Evolutionary conservation across 2,888 invertebrate species (phyloP), one percentile per base, ranked within the genome.

Genomic region (Koerneria pararmatus): DNA sequence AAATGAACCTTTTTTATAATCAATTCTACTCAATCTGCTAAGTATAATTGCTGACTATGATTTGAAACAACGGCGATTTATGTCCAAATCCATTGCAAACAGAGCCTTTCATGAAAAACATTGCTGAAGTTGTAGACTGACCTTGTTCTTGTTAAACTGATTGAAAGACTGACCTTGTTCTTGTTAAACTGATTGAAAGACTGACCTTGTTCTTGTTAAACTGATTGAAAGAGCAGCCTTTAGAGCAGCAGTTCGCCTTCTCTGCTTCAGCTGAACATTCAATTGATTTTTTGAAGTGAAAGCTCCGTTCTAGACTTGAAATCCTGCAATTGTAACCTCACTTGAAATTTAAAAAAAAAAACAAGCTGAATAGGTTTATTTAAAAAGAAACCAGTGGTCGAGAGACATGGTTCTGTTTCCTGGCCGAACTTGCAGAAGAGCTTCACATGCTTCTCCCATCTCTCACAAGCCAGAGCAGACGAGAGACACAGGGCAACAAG

Each of bases 361-460:
- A 22, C 4, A n/a, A 15, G n/a, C 19, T 5, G 27, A 49, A n/a
- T n/a, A n/a, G n/a, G n/a, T n/a, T n/a, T n/a, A n/a, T n/a, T n/a
- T n/a, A n/a, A n/a, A 22, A 27, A 22, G 64, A 27, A 29, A 69
- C 71, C 69, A 32, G 62, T 54, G 11, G 60, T 53, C 24, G 68
- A 49, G 29, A 71, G 69, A 57, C 76, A 76, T 6, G 74, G 71
- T 35, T 61, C 48, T 0, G 32, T 46, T 66, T 76, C 74, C 3
- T 57, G 29, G 19, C 70, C 74, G 46, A 74, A 75, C n/a, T 67
- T 71, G 59, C 76, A 76, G 69, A 71, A 74, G 49, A 73, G 53
- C 22, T 71, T 66, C 48, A 70, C 64, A 56, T 74, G 64, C 46
- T 71, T 74, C 46, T 75, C 72, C 49, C 74, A 74, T 27, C 70